phyloP scores from a whole-genome alignment of 2,888 invertebrate species.

The Drosophila kuntzei region DNA sequence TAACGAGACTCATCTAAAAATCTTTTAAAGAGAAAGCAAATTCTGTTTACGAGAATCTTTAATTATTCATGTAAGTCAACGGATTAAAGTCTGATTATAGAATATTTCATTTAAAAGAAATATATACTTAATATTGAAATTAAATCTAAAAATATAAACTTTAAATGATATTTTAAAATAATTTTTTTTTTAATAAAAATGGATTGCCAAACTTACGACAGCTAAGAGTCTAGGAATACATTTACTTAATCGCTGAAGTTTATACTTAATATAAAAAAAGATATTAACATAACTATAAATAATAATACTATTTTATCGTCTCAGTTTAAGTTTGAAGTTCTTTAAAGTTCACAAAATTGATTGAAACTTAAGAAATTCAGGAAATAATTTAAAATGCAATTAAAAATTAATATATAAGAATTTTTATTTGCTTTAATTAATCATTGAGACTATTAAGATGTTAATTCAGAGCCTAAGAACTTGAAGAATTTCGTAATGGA shows the following conservation, averaged over 20 bases:
- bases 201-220: no score
- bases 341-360: neutral
- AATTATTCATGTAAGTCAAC: slow-evolving; percentile 7
- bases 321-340: no score
- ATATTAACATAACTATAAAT: no score
- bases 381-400: neutral
- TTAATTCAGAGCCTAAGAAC: neutral
- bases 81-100: slow-evolving; percentile 12
- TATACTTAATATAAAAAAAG: no score
- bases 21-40: slow-evolving; percentile 24
- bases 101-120: neutral
- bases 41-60: slow-evolving; percentile 6
- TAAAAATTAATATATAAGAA: neutral
- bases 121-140: no score
- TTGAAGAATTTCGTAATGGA: neutral
- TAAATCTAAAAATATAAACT: no score
- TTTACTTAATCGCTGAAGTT: no score
- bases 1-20: slow-evolving; percentile 26
- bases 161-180: no score
- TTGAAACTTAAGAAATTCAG: neutral
- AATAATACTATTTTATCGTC: no score
- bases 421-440: no score
- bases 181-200: no score
- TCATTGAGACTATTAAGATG: neutral
- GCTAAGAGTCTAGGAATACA: no score